Evolutionary conservation across 2,888 invertebrate genomes (phyloP).

Genomic region (Nezara viridula): DNA sequence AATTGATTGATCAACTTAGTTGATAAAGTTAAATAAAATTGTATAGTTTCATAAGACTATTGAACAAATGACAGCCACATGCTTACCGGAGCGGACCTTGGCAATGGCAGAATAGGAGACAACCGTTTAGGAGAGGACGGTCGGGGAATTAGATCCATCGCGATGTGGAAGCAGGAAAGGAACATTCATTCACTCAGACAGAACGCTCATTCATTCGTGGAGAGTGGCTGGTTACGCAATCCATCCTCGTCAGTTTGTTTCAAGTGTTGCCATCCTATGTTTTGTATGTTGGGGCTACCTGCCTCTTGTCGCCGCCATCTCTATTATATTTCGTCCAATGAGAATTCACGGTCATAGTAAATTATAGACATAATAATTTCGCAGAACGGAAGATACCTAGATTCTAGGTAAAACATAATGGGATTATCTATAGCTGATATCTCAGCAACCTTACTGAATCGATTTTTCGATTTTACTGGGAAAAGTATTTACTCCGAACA

Average conservation of each 20-base stretch:
- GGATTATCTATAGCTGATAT: no score
- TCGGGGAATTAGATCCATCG: neutral
- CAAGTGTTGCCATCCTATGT: neutral
- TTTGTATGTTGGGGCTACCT: neutral
- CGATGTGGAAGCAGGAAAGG: neutral
- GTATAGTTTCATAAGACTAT: no score
- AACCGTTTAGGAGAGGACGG: neutral
- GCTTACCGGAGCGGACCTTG: neutral
- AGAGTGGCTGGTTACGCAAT: neutral
- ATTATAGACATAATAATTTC: neutral
- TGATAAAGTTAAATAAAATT: no score
- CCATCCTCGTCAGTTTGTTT: neutral
- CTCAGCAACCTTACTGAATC: neutral
- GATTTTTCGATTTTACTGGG: no score
- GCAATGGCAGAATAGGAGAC: neutral
- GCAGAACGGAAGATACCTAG: neutral
- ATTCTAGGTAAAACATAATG: neutral
- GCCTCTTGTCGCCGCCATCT: neutral
- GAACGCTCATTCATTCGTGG: conserved; percentile 14
- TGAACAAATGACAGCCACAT: no score
- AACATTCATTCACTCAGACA: conserved; percentile 34
- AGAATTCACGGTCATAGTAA: neutral
- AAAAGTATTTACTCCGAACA: no score
- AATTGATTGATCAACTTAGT: no score
- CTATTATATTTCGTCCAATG: neutral